Evolutionary conservation across 1,140 invertebrate genomes (phyloP).

Genomic region (Plectrocnemia conspersa): DNA sequence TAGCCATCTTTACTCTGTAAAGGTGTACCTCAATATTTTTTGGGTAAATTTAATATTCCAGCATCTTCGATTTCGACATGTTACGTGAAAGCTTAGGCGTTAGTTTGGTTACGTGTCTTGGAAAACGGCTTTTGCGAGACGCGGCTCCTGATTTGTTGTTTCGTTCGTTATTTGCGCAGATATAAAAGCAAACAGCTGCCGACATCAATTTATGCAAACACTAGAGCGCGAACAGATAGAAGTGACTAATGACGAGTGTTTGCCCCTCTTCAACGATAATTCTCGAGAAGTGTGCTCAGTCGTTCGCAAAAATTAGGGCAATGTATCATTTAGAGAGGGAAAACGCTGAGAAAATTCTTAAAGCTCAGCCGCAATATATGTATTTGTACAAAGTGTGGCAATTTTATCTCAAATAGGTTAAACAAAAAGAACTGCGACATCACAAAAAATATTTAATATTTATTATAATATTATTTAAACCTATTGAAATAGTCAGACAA

Average conservation of each 20-base stretch:
- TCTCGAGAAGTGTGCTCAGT: constrained; percentile 10
- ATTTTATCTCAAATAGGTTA: not conserved
- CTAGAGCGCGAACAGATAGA: constrained; percentile 12
- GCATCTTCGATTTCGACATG: no score
- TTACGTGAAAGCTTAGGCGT: no score
- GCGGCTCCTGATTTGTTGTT: constrained; percentile 31
- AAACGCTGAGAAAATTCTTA: not conserved
- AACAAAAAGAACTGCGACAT: not conserved
- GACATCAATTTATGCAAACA: constrained; percentile 30
- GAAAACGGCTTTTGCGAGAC: no score
- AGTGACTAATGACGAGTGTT: constrained; percentile 21
- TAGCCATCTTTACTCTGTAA: no score
- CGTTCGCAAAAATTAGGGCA: constrained; percentile 2
- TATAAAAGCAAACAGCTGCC: constrained; percentile 30
- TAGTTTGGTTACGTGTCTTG: no score
- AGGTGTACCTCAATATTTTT: no score
- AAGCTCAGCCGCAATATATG: not conserved
- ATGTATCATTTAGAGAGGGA: constrained; percentile 1
- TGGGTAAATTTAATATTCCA: no score
- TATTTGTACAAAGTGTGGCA: not conserved
- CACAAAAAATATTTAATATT: not conserved
- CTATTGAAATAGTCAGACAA: not conserved
- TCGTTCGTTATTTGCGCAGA: constrained; percentile 21
- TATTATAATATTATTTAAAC: not conserved
- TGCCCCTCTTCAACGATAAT: constrained; percentile 11